Base-by-base conservation (phyloP, 2,113 vertebrate genomes). In the Manacus vitellinus region DNA sequence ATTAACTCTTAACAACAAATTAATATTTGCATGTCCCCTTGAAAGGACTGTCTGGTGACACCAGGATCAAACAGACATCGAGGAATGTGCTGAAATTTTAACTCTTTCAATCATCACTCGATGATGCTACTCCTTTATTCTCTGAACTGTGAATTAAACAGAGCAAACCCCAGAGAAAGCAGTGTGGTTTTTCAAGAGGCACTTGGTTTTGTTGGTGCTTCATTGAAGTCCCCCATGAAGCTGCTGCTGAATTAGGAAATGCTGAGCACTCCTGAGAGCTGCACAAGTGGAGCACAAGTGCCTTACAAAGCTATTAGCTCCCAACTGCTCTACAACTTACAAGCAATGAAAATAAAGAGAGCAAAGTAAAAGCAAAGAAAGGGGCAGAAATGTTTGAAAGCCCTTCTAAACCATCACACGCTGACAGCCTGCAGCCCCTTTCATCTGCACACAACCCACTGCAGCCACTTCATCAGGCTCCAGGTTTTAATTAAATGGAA, bases 341-440 rank as follows among this genome's bases (percentile, higher is more conserved):
- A n/a, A 77, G 82, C 79, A 55, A 56, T 13, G 73, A 81, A 92
- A 96, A 91, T 51, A 85, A 96, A 96, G 73, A 12, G 75, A 70
- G 92, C 9, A 12, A 83, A 97, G 88, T 6, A 9, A 89, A 93
- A 90, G 88, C 88, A 79, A 95, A 94, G 79, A 58, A 94, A 85
- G 54, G 39, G 46, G 28, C 23, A 70, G 85, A 74, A 83, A 80
- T 67, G 85, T 80, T 80, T 88, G 63, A 88, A 97, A 96, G 88
- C 88, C 65, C 35, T 95, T 90, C 63, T 80, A 94, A 92, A 27
- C 4, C 92, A 71, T 93, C 67, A 41, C 22, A 6, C 0, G 9
- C 87, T 52, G 84, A 30, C 74, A 20, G 89, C 5, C 92, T 44
- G 66, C 81, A 39, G 86, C 22, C 68, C 66, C 76, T 96, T 95